Percentiles rank a stretch among this genome's conserved stretches.
phyloP scores from a whole-genome alignment of 2,888 invertebrate genomes.

The Escarpia spicata region DNA sequence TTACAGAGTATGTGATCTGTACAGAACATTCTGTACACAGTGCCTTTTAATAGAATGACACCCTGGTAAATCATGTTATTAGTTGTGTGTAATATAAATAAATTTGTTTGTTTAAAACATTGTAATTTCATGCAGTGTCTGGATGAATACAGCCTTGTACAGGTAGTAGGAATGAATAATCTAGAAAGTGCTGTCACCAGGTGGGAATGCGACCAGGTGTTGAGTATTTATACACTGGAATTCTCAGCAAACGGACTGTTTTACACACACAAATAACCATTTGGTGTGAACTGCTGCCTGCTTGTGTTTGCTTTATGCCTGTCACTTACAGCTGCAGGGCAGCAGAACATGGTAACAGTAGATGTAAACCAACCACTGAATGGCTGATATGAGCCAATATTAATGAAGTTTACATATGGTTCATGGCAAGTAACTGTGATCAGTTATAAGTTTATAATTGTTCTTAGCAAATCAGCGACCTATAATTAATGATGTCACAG shows the following conservation, averaged over 20 bases:
- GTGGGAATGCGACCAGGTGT: not conserved
- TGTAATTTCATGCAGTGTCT: not conserved
- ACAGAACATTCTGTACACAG: too few relatives aligned
- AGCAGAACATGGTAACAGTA: not conserved
- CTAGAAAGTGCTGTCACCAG: not conserved
- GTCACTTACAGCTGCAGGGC: not conserved
- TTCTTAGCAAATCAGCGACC: not conserved
- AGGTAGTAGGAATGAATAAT: not conserved
- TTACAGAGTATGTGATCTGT: too few relatives aligned
- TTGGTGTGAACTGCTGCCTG: not conserved
- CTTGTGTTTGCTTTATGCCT: not conserved
- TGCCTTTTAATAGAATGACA: too few relatives aligned
- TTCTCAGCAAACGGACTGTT: not conserved
- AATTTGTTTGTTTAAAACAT: not conserved
- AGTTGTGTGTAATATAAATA: not conserved
- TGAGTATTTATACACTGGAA: not conserved
- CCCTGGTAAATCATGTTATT: not conserved
- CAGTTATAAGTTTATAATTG: not conserved
- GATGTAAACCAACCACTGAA: not conserved
- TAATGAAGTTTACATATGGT: not conserved
- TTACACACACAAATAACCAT: not conserved
- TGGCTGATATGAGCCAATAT: not conserved
- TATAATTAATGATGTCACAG: not conserved
- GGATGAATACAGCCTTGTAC: too few relatives aligned
- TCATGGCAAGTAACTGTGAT: not conserved